Evolutionary conservation across 2,113 vertebrate genomes (phyloP).

Genomic region (Cnemophilus loriae): DNA sequence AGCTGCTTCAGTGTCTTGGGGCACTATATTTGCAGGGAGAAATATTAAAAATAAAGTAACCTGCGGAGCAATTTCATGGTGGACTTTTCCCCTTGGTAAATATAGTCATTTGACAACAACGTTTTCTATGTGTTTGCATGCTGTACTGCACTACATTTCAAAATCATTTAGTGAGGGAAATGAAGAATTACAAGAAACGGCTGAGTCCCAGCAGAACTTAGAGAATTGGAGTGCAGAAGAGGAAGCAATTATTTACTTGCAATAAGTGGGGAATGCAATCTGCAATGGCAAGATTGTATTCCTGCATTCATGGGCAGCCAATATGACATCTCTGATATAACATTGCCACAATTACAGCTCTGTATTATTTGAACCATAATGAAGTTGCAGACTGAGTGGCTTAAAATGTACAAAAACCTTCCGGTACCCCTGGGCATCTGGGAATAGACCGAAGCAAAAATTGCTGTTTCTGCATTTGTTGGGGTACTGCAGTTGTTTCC

Average conservation of each 20-base stretch:
- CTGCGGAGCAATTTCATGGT: not conserved
- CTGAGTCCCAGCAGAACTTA: not conserved
- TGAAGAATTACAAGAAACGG: not conserved
- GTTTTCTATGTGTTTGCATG: not conserved
- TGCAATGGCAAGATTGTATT: not conserved
- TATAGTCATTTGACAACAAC: not conserved
- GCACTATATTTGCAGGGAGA: not conserved
- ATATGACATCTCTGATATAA: not conserved
- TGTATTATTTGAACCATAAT: not conserved
- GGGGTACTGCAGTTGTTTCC: not conserved
- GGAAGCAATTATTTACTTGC: not conserved
- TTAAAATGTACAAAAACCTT: not conserved
- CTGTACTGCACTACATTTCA: not conserved
- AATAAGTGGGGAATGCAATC: not conserved
- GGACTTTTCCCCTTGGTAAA: not conserved
- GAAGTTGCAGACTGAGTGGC: not conserved
- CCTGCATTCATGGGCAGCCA: not conserved
- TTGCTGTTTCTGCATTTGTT: not conserved
- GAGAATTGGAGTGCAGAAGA: not conserved
- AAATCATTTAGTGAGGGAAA: not conserved
- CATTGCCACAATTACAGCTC: not conserved
- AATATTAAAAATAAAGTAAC: slow-evolving; percentile 30
- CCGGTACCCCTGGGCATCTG: not conserved
- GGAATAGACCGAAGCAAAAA: not conserved
- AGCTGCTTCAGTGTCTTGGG: not conserved